phyloP scores from a whole-genome alignment of 2,797 vertebrate species.

The Nothura maculosa region DNA sequence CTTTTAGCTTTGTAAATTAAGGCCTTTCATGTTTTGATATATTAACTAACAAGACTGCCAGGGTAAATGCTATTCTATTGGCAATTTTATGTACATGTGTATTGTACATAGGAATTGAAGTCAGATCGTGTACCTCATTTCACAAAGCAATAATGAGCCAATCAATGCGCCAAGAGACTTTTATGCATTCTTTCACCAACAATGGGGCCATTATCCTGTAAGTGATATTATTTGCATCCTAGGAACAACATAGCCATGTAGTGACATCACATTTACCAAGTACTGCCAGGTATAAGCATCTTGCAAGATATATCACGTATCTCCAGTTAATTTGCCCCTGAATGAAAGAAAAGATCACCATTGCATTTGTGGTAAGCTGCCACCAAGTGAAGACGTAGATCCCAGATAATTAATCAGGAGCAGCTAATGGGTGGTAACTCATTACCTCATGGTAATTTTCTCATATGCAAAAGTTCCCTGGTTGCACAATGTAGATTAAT shows the following conservation, averaged over 20 bases:
- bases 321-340: background rate
- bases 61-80: background rate
- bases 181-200: background rate
- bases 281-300: background rate
- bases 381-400: background rate
- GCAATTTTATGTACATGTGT: background rate
- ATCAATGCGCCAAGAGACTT: background rate
- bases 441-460: background rate
- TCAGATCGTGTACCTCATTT: background rate
- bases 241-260: background rate
- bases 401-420: background rate
- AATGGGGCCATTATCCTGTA: background rate
- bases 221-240: background rate
- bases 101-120: background rate
- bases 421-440: background rate
- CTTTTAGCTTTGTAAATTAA: background rate
- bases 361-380: background rate
- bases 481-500: background rate
- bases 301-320: background rate
- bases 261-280: background rate
- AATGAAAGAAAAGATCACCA: background rate
- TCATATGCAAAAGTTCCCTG: background rate
- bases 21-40: background rate
- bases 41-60: background rate
- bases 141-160: background rate